These are phyloP conservation scores for Rhagoletis pomonella DNA, from an alignment of 1,140 invertebrate species.

Conservation along the genomic window DNA sequence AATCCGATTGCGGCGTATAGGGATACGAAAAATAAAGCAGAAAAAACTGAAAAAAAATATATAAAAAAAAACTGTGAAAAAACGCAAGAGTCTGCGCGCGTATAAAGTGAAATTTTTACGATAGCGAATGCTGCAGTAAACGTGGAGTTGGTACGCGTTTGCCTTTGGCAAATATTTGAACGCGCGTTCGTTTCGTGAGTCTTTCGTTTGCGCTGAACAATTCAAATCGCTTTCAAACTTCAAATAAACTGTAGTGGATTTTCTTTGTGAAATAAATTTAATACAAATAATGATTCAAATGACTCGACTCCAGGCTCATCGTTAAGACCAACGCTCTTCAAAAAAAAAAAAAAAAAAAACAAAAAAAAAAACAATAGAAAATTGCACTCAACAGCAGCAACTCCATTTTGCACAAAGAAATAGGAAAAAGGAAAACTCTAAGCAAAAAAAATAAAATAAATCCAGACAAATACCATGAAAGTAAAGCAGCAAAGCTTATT, in stretches of 20 bases:
- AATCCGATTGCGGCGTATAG: not conserved
- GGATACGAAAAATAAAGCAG: not conserved
- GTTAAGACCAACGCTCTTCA: too few relatives aligned
- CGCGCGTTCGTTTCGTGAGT: slow-evolving; percentile 49
- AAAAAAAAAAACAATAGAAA: not conserved
- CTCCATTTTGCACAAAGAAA: slow-evolving; percentile 39
- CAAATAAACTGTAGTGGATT: not conserved
- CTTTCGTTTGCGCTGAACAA: slow-evolving; percentile 1
- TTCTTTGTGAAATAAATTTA: not conserved
- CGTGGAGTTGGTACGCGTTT: not conserved
- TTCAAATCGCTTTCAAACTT: not conserved
- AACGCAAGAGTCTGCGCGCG: not conserved
- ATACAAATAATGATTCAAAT: not conserved
- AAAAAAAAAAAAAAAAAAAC: not conserved
- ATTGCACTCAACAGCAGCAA: not conserved
- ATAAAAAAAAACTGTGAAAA: not conserved
- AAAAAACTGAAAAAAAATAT: not conserved
- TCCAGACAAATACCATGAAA: slow-evolving; percentile 16
- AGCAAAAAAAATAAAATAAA: slow-evolving; percentile 22
- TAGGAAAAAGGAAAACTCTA: not conserved
- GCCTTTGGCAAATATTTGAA: not conserved
- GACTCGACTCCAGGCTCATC: too few relatives aligned
- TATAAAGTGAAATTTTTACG: slow-evolving; percentile 4
- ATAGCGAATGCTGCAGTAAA: not conserved
- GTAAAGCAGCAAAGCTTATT: not conserved